Evolutionary conservation across 2,888 invertebrate genomes (phyloP).

Genomic region (Drosophila robusta): DNA sequence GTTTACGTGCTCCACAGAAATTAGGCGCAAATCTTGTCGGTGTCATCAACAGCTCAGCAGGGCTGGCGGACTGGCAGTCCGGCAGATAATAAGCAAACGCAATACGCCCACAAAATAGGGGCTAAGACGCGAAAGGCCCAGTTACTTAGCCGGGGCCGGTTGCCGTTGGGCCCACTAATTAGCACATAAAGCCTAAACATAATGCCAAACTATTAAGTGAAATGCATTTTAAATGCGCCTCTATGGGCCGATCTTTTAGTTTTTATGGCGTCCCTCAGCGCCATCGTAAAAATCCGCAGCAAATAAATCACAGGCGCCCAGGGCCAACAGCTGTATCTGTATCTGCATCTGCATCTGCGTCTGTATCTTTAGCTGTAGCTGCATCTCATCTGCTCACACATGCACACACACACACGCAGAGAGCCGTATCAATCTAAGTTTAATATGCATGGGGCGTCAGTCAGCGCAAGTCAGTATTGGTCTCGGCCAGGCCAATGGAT

Average conservation of each 20-base stretch:
- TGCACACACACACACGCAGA: conserved; percentile 9
- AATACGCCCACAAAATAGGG: conserved; percentile 14
- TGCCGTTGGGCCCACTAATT: conserved; percentile 56
- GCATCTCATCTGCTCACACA: conserved; percentile 36
- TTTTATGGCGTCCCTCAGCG: conserved; percentile 64
- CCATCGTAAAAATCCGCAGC: conserved; percentile 73
- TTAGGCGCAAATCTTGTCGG: conserved; percentile 73
- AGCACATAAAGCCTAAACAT: conserved; percentile 67
- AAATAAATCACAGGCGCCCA: conserved; percentile 70
- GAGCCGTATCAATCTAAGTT: conserved; percentile 67
- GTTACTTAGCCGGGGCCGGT: neutral
- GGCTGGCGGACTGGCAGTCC: neutral
- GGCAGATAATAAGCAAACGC: conserved; percentile 10
- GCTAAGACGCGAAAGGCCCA: neutral
- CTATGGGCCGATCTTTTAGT: conserved; percentile 33
- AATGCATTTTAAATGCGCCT: conserved; percentile 68
- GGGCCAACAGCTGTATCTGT: conserved; percentile 25
- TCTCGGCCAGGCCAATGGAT: conserved; percentile 27
- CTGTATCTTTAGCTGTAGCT: conserved; percentile 12
- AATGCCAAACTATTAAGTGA: conserved; percentile 70
- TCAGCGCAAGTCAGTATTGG: conserved; percentile 49
- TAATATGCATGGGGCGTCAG: conserved; percentile 76
- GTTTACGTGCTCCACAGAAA: conserved; percentile 73
- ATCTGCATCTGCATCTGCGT: conserved; percentile 6
- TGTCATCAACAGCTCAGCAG: conserved; percentile 46